Evolutionary conservation across 2,113 vertebrate species (phyloP), one percentile per base, ranked within the genome.

Genomic region (Hyperopisus bebe): DNA sequence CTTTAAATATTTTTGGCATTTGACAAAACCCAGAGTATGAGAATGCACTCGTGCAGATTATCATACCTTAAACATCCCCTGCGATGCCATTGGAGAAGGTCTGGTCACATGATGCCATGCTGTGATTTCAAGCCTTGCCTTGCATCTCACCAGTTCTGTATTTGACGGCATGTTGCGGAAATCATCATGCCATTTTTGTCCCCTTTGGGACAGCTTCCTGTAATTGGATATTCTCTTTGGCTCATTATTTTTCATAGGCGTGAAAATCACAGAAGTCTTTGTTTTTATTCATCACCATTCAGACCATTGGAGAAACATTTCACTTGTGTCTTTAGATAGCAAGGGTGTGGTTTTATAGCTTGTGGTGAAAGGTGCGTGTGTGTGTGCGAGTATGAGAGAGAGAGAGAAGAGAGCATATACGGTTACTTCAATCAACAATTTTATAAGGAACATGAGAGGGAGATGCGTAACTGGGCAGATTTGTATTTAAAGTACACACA

Each of bases 391-490:
- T n/a, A n/a, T n/a, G n/a, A 55, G 62, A 70, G 62, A 66, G 58
- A n/a, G 58, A 70, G 62, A 31, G 62, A 4, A 27, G 62, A 70
- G n/a, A 31, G 27, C 62, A 2, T 70, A 13, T 70, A 31, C n/a
- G 10, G n/a, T 70, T 70, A 70, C 62, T 70, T 70, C 62, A 70
- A 70, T 70, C 62, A 27, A 70, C 62, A 70, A 70, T 93, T 91
- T 93, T 83, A 74, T 74, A 90, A 13, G 77, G 47, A 80, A 48
- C 35, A 80, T 80, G 85, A 87, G 90, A 77, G 44, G 88, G 50
- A 91, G 90, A 91, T 91, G 92, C 89, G 91, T 93, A 90, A 93
- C 92, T 91, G 91, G 91, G 89, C 91, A 88, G 91, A 92, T 94
- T 94, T 94, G 83, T 89, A 35, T 94, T 90, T 94, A 92, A 91